Base-by-base conservation (phyloP, 2,888 invertebrate genomes). In the Diloba caeruleocephala region DNA sequence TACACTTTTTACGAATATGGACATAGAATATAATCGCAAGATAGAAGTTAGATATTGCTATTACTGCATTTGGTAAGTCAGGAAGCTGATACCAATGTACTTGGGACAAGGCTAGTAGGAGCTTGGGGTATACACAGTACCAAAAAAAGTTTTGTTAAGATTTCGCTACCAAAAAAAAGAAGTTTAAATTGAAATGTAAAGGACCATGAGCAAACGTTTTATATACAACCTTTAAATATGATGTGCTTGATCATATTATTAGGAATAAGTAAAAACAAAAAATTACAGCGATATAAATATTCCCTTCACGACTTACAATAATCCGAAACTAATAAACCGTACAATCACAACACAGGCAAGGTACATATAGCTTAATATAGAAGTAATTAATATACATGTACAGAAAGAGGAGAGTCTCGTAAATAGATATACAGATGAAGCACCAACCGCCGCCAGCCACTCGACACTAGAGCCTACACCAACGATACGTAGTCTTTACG, bases 391-490 rank as follows among this genome's bases (percentile, higher is more conserved):
- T 84, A 87, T 86, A 91, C 87, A 89, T 64, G 81, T 83, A 84
- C 55, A 76, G 74, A 83, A 72, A 84, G 68, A 81, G 78, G 74
- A 79, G 77, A 87, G 84, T 81, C 67, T 84, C 75, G 70, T 74
- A 82, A 68, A 82, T 80, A 86, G 76, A 90, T 89, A 89, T 77
- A 89, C 84, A 88, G 86, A 90, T 91, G 92, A 92, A 92, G 93
- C 93, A 92, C 92, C 92, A 92, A 92, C 93, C 90, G 88, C 86
- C 88, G 84, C 65, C 87, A 85, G 84, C 80, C 82, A 77, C 77
- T 76, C 76, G 83, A 80, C 81, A 79, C 81, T 80, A 83, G 79
- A 72, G 71, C 88, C 85, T 89, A 89, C 88, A 89, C 89, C 89
- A 85, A 84, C 82, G 76, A 80, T n/a, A 81, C 79, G 76, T 78